phyloP scores from a whole-genome alignment of 2,797 vertebrate species.

The Carapus acus region DNA sequence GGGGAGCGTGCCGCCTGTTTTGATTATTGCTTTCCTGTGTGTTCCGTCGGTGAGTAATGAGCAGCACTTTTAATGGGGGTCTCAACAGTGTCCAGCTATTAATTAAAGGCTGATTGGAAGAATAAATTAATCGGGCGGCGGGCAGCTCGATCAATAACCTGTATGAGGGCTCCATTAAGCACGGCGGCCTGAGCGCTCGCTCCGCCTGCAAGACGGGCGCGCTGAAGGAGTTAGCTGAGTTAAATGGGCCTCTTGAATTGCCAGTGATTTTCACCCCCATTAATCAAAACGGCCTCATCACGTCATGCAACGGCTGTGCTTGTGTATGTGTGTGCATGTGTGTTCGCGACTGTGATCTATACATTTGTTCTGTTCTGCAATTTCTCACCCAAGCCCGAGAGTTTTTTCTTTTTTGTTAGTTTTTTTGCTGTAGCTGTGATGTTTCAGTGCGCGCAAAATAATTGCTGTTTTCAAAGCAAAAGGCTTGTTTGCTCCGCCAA shows the following conservation, averaged over 20 bases:
- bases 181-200: constrained; percentile 47
- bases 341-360: constrained; percentile 6
- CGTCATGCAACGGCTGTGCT: constrained; percentile 22
- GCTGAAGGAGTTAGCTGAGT: constrained; percentile 50
- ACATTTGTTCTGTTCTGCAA: no score
- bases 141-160: constrained; percentile 73
- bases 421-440: no score
- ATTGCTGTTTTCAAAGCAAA: no score
- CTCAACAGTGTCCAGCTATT: constrained; percentile 70
- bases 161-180: constrained; percentile 74
- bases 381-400: constrained; percentile 7
- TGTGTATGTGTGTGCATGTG: constrained; percentile 7
- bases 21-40: constrained; percentile 64
- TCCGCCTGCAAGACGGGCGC: constrained; percentile 53
- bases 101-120: constrained; percentile 78
- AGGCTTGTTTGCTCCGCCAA: no score
- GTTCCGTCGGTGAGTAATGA: constrained; percentile 66
- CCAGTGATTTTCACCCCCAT: constrained; percentile 68
- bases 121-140: constrained; percentile 77
- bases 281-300: constrained; percentile 73
- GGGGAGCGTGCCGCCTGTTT: constrained; percentile 47
- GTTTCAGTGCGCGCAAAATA: no score
- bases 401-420: no score
- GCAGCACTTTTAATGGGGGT: constrained; percentile 62
- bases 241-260: constrained; percentile 57